Evolutionary conservation across 1,140 invertebrate species (phyloP).

Genomic region (Tribolium castaneum): DNA sequence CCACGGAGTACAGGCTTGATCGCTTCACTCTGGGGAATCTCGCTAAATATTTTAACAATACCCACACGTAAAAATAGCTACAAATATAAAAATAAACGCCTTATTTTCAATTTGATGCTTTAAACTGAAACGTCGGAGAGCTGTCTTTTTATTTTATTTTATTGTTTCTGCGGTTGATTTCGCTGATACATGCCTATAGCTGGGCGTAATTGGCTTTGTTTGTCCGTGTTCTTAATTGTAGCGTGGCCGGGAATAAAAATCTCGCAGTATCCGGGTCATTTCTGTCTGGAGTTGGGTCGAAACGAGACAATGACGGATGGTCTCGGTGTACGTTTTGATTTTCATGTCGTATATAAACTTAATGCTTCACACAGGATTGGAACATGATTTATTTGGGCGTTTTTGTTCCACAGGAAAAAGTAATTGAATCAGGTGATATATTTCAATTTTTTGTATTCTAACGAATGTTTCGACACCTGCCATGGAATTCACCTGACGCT

Average conservation of each 20-base stretch:
- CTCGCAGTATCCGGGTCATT: not conserved
- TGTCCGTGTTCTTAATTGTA: not conserved
- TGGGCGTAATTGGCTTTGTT: not conserved
- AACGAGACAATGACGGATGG: slow-evolving; percentile 30
- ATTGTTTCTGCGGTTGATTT: too few species aligned
- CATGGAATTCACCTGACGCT: slow-evolving; percentile 9
- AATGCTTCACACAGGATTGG: not conserved
- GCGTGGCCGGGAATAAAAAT: not conserved
- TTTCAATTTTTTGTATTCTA: slow-evolving; percentile 14
- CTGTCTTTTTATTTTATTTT: too few species aligned
- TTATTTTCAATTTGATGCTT: not conserved
- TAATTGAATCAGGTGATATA: slow-evolving; percentile 7
- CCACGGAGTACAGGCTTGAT: slow-evolving; percentile 1
- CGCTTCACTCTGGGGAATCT: slow-evolving; percentile 14
- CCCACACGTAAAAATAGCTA: slow-evolving; percentile 12
- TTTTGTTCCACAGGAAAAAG: slow-evolving; percentile 1
- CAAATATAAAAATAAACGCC: slow-evolving; percentile 12
- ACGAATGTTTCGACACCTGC: slow-evolving; percentile 6
- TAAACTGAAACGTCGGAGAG: too few species aligned
- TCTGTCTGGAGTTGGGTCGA: not conserved
- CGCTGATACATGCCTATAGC: too few species aligned
- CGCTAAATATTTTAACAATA: slow-evolving; percentile 37
- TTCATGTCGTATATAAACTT: slow-evolving; percentile 19
- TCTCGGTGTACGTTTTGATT: slow-evolving; percentile 11
- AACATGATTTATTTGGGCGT: slow-evolving; percentile 22